Percentiles rank a stretch among this genome's conserved stretches.
Evolutionary conservation across 2,888 invertebrate species (phyloP).

Genomic region (Himalopsyche tibetana): DNA sequence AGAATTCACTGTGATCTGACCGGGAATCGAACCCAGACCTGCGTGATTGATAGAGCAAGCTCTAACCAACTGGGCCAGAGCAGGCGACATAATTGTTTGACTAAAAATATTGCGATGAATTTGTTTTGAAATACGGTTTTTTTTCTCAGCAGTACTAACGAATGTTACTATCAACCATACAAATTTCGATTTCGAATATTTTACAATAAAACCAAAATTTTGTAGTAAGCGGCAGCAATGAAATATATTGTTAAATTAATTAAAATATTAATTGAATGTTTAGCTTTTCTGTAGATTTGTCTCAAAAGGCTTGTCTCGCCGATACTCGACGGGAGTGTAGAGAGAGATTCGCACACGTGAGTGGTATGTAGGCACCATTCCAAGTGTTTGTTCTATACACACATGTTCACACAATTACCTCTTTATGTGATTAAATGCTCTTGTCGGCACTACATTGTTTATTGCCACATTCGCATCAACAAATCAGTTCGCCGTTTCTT

Average conservation of each 20-base stretch:
- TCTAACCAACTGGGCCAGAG: too few species aligned
- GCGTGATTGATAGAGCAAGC: too few species aligned
- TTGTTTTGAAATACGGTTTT: too few species aligned
- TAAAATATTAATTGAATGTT: neutral
- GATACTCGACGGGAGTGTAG: constrained; percentile 46
- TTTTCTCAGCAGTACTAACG: too few species aligned
- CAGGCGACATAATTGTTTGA: too few species aligned
- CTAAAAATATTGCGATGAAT: too few species aligned
- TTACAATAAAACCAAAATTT: too few species aligned
- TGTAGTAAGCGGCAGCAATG: too few species aligned
- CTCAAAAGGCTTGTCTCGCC: constrained; percentile 45
- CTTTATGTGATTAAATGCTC: constrained; percentile 74
- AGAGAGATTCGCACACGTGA: constrained; percentile 45
- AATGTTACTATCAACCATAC: too few species aligned
- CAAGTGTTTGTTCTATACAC: constrained; percentile 54
- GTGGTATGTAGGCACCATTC: constrained; percentile 47
- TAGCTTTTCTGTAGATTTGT: constrained; percentile 4
- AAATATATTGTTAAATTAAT: neutral
- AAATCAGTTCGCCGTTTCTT: constrained; percentile 52
- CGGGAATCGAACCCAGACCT: too few species aligned
- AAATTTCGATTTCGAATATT: too few species aligned
- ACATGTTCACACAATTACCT: constrained; percentile 72
- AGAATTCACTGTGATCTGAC: too few species aligned
- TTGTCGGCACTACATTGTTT: constrained; percentile 61
- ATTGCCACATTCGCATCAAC: constrained; percentile 56